Conservation (phyloP, 2,113 vertebrate genomes). For the Excalfactoria chinensis region DNA sequence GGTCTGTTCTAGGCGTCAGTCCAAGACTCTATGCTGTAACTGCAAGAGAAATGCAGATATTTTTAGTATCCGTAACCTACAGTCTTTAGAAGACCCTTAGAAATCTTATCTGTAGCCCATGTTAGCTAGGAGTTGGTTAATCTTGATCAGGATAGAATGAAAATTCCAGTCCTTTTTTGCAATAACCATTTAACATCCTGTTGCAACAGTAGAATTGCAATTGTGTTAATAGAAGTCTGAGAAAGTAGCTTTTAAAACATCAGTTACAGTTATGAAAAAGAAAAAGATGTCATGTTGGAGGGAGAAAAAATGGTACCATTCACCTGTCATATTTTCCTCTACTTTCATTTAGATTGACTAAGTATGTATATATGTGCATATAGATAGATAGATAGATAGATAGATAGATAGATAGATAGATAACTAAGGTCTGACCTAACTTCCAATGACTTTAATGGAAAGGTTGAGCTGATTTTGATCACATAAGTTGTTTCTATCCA, state of each 20-base stretch:
- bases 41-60: neutral
- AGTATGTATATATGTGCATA: no score
- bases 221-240: neutral
- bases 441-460: neutral
- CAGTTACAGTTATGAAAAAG: neutral
- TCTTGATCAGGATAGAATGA: neutral
- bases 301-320: neutral
- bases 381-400: no score
- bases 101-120: neutral
- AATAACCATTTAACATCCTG: neutral
- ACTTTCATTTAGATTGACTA: neutral
- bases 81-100: neutral
- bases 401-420: no score
- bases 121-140: neutral
- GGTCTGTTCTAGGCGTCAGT: conserved; percentile 26
- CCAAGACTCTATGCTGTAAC: neutral
- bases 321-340: neutral
- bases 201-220: neutral
- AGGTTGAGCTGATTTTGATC: neutral
- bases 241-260: neutral
- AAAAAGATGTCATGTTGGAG: neutral
- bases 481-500: neutral
- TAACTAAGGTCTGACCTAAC: neutral
- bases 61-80: neutral
- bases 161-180: neutral